These are phyloP conservation scores for Pseudococcus longispinus DNA, from an alignment of 2,888 invertebrate genomes.

Conservation along the genomic window DNA sequence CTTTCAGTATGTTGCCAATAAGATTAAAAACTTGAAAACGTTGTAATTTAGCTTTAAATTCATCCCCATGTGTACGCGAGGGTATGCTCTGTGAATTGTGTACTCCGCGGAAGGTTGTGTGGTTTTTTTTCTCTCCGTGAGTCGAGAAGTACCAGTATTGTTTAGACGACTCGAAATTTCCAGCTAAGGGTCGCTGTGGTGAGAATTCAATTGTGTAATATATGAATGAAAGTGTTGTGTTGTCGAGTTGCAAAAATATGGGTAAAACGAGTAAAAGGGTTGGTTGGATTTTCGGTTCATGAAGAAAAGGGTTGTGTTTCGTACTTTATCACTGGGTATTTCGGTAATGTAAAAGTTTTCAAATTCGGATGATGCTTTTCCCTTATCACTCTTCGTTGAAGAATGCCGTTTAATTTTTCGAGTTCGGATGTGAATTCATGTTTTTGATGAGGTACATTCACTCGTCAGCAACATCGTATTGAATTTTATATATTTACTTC, in stretches of 20 bases:
- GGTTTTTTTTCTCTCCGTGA: background rate
- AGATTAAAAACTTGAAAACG: constrained; percentile 45
- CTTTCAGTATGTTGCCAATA: constrained; percentile 23
- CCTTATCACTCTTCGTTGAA: background rate
- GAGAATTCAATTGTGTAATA: background rate
- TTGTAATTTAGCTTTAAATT: constrained; percentile 26
- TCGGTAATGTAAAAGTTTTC: background rate
- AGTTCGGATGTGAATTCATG: background rate
- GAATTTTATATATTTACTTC: background rate
- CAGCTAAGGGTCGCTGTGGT: background rate
- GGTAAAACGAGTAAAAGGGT: background rate
- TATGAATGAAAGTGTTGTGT: background rate
- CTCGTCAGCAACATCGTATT: background rate
- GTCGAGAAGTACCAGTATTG: background rate
- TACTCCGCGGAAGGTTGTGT: background rate
- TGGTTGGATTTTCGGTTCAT: background rate
- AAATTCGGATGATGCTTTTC: background rate
- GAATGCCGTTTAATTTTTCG: background rate
- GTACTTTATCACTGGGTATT: background rate
- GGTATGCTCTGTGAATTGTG: background rate
- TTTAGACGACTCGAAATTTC: background rate
- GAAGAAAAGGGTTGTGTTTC: background rate
- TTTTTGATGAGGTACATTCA: background rate
- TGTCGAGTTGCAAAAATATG: background rate
- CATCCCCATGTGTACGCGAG: background rate